phyloP scores from a whole-genome alignment of 2,888 invertebrate genomes.

The Scaptomyza polygonia region DNA sequence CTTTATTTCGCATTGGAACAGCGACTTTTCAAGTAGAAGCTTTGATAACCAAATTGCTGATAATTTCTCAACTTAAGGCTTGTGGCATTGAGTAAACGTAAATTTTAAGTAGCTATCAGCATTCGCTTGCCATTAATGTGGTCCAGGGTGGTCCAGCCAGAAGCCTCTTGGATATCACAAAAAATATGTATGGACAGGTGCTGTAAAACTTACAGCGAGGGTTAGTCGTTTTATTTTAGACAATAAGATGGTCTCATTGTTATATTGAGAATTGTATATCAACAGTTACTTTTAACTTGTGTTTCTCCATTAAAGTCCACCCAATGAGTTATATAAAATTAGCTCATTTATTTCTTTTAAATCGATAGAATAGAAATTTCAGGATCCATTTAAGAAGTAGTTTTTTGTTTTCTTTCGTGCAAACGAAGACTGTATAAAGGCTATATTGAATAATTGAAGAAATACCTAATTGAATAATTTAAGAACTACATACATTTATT shows the following conservation, averaged over 20 bases:
- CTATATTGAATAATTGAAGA: no score
- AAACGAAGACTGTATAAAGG: no score
- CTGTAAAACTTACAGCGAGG: constrained; percentile 9
- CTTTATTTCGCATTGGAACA: constrained; percentile 7
- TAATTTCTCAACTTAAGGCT: constrained; percentile 19
- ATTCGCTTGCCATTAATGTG: constrained; percentile 40
- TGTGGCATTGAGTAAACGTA: constrained; percentile 1
- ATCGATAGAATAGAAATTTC: no score
- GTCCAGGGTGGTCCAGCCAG: constrained; percentile 36
- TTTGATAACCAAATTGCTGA: constrained; percentile 27
- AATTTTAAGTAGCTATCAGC: constrained; percentile 19
- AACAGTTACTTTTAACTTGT: neutral
- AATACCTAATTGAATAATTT: no score
- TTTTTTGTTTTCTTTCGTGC: no score
- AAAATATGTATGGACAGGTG: constrained; percentile 26
- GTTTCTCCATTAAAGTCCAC: no score
- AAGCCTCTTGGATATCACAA: constrained; percentile 9
- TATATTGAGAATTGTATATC: neutral
- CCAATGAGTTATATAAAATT: no score
- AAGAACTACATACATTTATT: no score
- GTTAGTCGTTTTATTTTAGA: neutral
- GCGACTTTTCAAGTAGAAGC: constrained; percentile 15
- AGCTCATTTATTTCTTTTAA: no score
- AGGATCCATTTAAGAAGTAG: no score
- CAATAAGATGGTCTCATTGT: neutral